Evolutionary conservation across 2,113 vertebrate genomes (phyloP), one percentile per base, ranked within the genome.

Genomic region (Embiotoca jacksoni): DNA sequence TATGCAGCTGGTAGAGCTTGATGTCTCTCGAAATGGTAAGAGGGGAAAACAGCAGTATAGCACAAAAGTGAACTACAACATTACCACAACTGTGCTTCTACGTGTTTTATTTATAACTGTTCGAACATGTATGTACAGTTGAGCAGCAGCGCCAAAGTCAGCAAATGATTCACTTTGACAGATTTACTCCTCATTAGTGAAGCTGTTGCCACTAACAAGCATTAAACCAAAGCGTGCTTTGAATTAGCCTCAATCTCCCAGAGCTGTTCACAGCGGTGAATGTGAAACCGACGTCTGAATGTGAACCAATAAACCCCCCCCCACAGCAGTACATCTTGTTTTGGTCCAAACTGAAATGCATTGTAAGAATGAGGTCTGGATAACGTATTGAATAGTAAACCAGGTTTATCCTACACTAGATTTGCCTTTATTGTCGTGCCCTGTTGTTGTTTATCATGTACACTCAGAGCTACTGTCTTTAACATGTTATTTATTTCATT

Each of bases 1-100:
- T 88, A 97, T 98, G 96, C 96, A 98, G 89, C 93, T 99, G 72
- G 98, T 99, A 41, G 98, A 99, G 81, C 96, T 99, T 35, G 98
- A 99, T 58, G 92, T 99, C 70, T 99, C 98, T 76, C 95, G 98
- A 88, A 99, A 99, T 86, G 98, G 98, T 99, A 92, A 87, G 82
- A 70, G 9, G 6, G 6, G 6, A 52, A 64, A 74, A 33, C 35
- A 2, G 5, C 8, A 2, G 10, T n/a, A 16, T 15, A n/a, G 39
- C 41, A 57, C 6, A 30, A 3, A 52, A 56, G 15, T 60, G 53
- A 60, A 44, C 33, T 31, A 14, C 5, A 10, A 49, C 15, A 41
- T 23, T 31, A 23, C 23, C 8, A 1, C 11, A 30, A 14, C 46
- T 41, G 14, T 10, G 2, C 72, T 35, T 55, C 13, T 33, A 52